Conservation (phyloP, 2,797 vertebrate species). For the Ctenopoma kingsleyae region DNA sequence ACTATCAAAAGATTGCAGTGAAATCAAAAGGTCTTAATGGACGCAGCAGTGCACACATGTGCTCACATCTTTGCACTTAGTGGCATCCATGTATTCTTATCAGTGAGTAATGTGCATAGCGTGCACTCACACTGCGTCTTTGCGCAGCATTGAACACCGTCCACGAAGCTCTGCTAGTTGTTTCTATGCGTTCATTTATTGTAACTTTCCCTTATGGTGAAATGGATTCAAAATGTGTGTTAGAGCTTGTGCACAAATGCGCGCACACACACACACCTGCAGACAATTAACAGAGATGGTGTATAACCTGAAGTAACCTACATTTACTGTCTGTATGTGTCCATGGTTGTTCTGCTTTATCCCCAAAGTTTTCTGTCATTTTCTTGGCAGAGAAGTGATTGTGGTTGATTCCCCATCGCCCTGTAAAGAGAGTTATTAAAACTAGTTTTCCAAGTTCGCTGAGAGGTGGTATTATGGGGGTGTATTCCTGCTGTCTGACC, state of each 20-base stretch:
- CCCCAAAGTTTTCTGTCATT: background rate
- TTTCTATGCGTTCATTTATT: constrained; percentile 4
- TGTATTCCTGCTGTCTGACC: constrained; percentile 75
- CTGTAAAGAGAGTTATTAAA: constrained; percentile 24
- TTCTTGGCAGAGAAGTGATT: constrained; percentile 14
- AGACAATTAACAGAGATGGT: constrained; percentile 30
- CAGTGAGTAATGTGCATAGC: constrained; percentile 37
- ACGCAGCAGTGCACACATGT: constrained; percentile 45
- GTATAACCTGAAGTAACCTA: constrained; percentile 26
- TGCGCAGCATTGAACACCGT: constrained; percentile 16
- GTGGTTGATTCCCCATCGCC: constrained; percentile 14
- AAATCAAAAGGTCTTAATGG: constrained; percentile 74
- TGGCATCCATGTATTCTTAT: constrained; percentile 34
- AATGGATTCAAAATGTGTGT: constrained; percentile 2
- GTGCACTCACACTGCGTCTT: constrained; percentile 6
- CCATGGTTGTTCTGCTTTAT: background rate
- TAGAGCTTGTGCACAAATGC: background rate
- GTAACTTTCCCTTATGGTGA: background rate
- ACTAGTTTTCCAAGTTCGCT: constrained; percentile 41
- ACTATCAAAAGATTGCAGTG: constrained; percentile 71
- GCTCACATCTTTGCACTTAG: constrained; percentile 48
- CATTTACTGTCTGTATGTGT: background rate
- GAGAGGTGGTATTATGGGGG: constrained; percentile 52
- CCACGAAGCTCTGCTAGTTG: background rate
- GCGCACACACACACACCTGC: constrained; percentile 5